A percentile compares a stretch with the other conserved stretches of the same genome.
Evolutionary conservation across 2,797 vertebrate genomes (phyloP).

Genomic region (Takifugu rubripes): DNA sequence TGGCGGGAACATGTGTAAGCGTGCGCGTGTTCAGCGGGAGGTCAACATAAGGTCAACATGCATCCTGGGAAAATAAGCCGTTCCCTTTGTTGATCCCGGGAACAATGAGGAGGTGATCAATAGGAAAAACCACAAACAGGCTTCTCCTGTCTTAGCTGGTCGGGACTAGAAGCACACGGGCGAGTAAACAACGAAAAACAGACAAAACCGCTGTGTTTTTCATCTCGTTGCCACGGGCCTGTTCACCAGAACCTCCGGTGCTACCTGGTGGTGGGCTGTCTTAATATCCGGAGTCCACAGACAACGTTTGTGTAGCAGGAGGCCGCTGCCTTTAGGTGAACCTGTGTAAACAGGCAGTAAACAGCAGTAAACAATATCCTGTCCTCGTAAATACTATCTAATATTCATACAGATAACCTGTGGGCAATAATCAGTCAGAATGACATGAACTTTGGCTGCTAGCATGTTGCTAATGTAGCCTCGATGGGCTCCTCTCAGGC

Average conservation of each 20-base stretch:
- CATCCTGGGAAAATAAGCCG: constrained; percentile 53
- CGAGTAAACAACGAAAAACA: constrained; percentile 38
- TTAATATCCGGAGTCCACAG: constrained; percentile 23
- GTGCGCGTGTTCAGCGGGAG: constrained; percentile 28
- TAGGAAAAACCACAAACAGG: constrained; percentile 32
- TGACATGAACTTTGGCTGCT: no score
- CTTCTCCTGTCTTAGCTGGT: constrained; percentile 56
- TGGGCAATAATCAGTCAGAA: no score
- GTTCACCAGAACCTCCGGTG: constrained; percentile 22
- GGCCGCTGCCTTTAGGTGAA: not conserved
- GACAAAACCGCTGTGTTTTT: constrained; percentile 44
- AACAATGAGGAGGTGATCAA: constrained; percentile 43
- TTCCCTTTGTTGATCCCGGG: constrained; percentile 33
- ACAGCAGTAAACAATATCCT: no score
- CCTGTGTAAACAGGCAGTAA: no score
- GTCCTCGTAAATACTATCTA: no score
- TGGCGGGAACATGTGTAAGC: constrained; percentile 1
- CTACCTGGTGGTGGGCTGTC: constrained; percentile 23
- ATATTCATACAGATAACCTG: no score
- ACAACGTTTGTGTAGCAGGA: constrained; percentile 2
- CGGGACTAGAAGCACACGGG: constrained; percentile 48
- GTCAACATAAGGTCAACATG: constrained; percentile 24
- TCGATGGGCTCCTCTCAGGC: no score
- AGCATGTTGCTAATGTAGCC: no score
- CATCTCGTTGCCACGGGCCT: constrained; percentile 17